Conservation (phyloP, 2,888 invertebrate genomes). For the Drosophila neonasuta region DNA sequence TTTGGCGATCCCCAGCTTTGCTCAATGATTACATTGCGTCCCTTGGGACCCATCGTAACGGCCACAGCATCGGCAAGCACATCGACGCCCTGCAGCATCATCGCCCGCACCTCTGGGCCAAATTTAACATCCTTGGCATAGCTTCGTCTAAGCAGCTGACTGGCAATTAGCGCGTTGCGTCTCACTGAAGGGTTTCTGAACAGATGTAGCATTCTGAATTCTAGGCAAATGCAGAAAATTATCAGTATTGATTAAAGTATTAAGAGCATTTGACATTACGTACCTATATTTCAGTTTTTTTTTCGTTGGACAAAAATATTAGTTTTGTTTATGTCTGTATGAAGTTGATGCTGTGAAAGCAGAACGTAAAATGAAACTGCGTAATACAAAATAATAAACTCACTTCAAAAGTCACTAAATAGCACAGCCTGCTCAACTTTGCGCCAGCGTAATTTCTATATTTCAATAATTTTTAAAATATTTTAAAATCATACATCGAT, state of each 20-base stretch:
- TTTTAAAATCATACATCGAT: too few species aligned
- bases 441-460: too few species aligned
- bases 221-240: neutral
- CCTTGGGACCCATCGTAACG: conserved; percentile 99
- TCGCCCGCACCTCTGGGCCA: conserved; percentile 96
- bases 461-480: too few species aligned
- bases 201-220: conserved; percentile 50
- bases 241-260: too few species aligned
- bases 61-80: conserved; percentile 99
- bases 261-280: neutral
- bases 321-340: conserved; percentile 18
- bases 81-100: conserved; percentile 99
- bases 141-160: conserved; percentile 82
- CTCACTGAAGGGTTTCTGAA: conserved; percentile 74
- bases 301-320: conserved; percentile 17
- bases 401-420: neutral
- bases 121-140: conserved; percentile 98
- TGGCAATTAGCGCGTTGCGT: conserved; percentile 82
- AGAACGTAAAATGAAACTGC: conserved; percentile 29
- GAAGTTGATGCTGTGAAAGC: conserved; percentile 40
- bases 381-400: neutral
- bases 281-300: conserved; percentile 5
- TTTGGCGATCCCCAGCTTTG: conserved; percentile 99
- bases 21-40: conserved; percentile 98
- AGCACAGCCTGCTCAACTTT: conserved; percentile 17